phyloP scores from a whole-genome alignment of 2,888 invertebrate genomes.

The Baccha elongata region DNA sequence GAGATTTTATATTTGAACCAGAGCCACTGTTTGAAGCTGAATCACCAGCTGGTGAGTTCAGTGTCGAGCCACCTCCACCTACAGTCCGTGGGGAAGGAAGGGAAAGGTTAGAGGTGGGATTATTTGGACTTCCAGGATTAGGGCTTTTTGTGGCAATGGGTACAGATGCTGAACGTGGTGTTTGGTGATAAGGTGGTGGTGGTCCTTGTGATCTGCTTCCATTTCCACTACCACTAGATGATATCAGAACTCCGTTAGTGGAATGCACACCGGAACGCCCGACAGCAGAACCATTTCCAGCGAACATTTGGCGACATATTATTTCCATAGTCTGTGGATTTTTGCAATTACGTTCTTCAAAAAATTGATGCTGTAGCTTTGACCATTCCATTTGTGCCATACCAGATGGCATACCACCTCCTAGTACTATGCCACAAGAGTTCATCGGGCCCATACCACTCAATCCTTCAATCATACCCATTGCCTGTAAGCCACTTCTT shows the following conservation, averaged over 20 bases:
- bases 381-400: slow-evolving; percentile 94
- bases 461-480: slow-evolving; percentile 54
- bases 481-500: slow-evolving; percentile 49
- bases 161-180: slow-evolving; percentile 88
- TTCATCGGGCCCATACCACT: slow-evolving; percentile 75
- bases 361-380: slow-evolving; percentile 93
- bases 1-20: slow-evolving; percentile 68
- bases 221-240: slow-evolving; percentile 73
- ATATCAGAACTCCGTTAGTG: slow-evolving; percentile 38
- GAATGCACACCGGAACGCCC: slow-evolving; percentile 53
- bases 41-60: slow-evolving; percentile 88
- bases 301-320: slow-evolving; percentile 66
- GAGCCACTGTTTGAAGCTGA: slow-evolving; percentile 76
- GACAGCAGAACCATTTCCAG: slow-evolving; percentile 55
- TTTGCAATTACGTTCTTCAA: slow-evolving; percentile 84
- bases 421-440: slow-evolving; percentile 77
- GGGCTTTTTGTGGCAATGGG: slow-evolving; percentile 89
- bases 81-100: slow-evolving; percentile 87
- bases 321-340: slow-evolving; percentile 61
- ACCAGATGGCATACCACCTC: slow-evolving; percentile 75
- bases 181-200: slow-evolving; percentile 90
- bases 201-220: slow-evolving; percentile 86
- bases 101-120: slow-evolving; percentile 87
- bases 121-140: slow-evolving; percentile 88
- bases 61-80: slow-evolving; percentile 84